Evolutionary conservation across 2,888 invertebrate genomes (phyloP).

Genomic region (Drosophila pegasa): DNA sequence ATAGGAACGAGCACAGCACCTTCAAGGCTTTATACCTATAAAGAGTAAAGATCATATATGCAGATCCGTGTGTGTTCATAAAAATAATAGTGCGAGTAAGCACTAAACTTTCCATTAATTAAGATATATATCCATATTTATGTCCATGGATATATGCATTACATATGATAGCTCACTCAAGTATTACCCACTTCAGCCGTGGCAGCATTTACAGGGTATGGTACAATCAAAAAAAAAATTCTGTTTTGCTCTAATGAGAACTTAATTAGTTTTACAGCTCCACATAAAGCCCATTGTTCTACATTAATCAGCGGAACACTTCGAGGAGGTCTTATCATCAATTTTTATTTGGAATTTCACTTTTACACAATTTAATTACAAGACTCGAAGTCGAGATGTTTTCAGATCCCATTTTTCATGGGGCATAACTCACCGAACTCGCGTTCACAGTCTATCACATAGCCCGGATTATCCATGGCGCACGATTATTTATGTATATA

Average conservation of each 20-base stretch:
- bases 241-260: conserved; percentile 6
- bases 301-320: background rate
- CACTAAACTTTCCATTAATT: no score
- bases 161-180: background rate
- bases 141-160: background rate
- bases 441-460: conserved; percentile 67
- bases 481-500: conserved; percentile 1
- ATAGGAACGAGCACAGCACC: background rate
- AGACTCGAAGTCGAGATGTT: background rate
- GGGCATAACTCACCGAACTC: conserved; percentile 45
- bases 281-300: conserved; percentile 2
- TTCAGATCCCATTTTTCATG: background rate
- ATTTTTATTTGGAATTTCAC: background rate
- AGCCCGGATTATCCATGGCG: conserved; percentile 77
- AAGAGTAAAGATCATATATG: background rate
- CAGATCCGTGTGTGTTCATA: no score
- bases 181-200: background rate
- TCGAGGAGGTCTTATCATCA: background rate
- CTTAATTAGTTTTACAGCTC: conserved; percentile 7
- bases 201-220: background rate
- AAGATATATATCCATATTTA: no score
- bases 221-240: background rate
- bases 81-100: no score
- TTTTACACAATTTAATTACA: conserved; percentile 7
- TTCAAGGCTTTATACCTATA: background rate